phyloP scores from a whole-genome alignment of 1,140 invertebrate species.

The Gerris buenoi region DNA sequence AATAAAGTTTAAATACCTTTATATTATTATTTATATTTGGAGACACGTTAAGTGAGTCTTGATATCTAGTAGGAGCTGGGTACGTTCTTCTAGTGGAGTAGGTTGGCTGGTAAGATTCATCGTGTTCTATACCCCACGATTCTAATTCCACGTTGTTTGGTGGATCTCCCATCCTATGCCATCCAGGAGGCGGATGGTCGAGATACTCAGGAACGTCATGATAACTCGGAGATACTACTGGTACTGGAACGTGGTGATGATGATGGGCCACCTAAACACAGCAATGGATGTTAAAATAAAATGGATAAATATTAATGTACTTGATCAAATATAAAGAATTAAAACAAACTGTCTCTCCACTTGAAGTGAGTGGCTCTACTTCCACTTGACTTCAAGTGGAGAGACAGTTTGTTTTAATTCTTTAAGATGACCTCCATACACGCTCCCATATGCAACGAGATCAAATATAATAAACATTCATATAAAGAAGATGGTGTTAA shows the following conservation, averaged over 20 bases:
- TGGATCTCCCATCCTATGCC: slow-evolving; percentile 11
- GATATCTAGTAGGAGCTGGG: not conserved
- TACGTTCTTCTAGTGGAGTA: not conserved
- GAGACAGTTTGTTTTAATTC: too few relatives aligned
- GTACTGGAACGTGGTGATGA: slow-evolving; percentile 38
- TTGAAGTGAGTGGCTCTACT: too few relatives aligned
- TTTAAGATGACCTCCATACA: too few relatives aligned
- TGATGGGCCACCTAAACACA: slow-evolving; percentile 34
- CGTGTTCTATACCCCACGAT: slow-evolving; percentile 22
- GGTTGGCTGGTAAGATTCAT: not conserved
- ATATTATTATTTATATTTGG: not conserved
- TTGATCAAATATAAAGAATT: too few relatives aligned
- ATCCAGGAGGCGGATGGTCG: slow-evolving; percentile 5
- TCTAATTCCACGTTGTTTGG: slow-evolving; percentile 20
- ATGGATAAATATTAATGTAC: too few relatives aligned
- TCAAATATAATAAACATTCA: too few relatives aligned
- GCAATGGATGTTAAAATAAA: slow-evolving; percentile 17
- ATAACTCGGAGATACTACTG: slow-evolving; percentile 24
- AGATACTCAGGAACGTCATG: slow-evolving; percentile 13
- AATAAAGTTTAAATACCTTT: too few relatives aligned
- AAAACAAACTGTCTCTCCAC: too few relatives aligned
- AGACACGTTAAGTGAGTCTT: not conserved
- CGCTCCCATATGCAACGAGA: too few relatives aligned
- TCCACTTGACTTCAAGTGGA: too few relatives aligned
- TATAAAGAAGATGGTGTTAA: too few relatives aligned